These are phyloP conservation scores for Bryconaethiops microstoma DNA, from an alignment of 2,797 vertebrate genomes.

Conservation along the genomic window DNA sequence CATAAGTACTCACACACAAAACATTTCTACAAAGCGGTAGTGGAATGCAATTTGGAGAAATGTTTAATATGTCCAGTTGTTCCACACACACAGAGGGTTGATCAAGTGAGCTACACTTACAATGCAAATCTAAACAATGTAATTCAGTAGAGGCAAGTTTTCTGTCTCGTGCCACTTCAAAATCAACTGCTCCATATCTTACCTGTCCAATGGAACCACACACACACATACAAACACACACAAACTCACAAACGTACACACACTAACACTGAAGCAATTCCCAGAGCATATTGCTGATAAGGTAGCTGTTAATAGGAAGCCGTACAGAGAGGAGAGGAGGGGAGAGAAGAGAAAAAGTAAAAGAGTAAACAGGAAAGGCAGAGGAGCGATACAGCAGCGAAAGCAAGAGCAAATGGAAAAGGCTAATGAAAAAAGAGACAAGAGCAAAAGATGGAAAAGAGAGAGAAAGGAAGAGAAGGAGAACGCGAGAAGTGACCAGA, in stretches of 20 bases:
- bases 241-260: slow-evolving; percentile 35
- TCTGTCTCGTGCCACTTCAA: slow-evolving; percentile 17
- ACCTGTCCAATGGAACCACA: slow-evolving; percentile 28
- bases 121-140: background rate
- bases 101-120: background rate
- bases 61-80: slow-evolving; percentile 27
- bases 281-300: slow-evolving; percentile 32
- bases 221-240: slow-evolving; percentile 28
- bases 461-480: slow-evolving; percentile 1
- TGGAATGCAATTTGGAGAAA: background rate
- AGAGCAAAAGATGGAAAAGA: slow-evolving; percentile 7
- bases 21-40: slow-evolving; percentile 18
- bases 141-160: background rate
- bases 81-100: slow-evolving; percentile 5
- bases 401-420: background rate
- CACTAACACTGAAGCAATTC: slow-evolving; percentile 45
- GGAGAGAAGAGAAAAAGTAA: background rate
- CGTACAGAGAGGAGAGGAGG: background rate
- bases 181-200: slow-evolving; percentile 39
- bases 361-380: slow-evolving; percentile 1
- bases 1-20: background rate
- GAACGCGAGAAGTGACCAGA: background rate
- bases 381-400: slow-evolving; percentile 6
- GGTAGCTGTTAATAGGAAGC: slow-evolving; percentile 36
- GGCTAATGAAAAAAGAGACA: background rate